Evolutionary conservation across 2,113 vertebrate genomes (phyloP), one percentile per base, ranked within the genome.

Genomic region (Ciconia boyciana): DNA sequence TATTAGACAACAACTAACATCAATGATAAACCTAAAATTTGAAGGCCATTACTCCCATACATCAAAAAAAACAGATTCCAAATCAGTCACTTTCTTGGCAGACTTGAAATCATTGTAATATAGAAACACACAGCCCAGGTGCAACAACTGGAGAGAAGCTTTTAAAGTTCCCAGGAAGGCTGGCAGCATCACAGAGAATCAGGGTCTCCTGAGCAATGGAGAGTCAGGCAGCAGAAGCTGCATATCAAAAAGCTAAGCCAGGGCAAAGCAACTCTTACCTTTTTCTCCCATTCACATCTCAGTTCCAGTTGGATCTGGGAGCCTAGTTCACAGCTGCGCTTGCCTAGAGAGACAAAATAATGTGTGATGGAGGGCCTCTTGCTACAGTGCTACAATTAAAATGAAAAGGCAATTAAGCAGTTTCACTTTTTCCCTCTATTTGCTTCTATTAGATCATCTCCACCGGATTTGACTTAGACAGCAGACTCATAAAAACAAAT

Each of bases 191-290:
- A 32, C 20, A 32, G 43, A 68, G 51, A 39, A 16, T 13, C 49
- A 34, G 26, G 1, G 1, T 39, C 39, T 55, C 66, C 22, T 0
- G 0, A 20, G 29, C 17, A 36, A 48, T 9, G 26, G n/a, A 41
- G 26, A 61, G 4, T 39, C 20, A 6, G n/a, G 41, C 11, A 65
- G 48, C 28, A 91, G 72, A 60, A 83, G 32, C 62, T 80, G 55
- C 52, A 46, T 18, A 62, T 85, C 39, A 52, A 70, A 41, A 88
- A 92, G 13, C 36, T 75, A 49, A 87, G 69, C 44, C 57, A 69
- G 8, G 15, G 11, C 26, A 64, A 62, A 82, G 5, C 22, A 57
- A 9, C 16, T 6, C 34, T 76, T 82, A 46, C 29, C 25, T 83
- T 90, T 87, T 49, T 24, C 24, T 89, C 21, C 36, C 13, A 74